phyloP scores from a whole-genome alignment of 2,113 vertebrate genomes.

The Gracilinanus agilis region DNA sequence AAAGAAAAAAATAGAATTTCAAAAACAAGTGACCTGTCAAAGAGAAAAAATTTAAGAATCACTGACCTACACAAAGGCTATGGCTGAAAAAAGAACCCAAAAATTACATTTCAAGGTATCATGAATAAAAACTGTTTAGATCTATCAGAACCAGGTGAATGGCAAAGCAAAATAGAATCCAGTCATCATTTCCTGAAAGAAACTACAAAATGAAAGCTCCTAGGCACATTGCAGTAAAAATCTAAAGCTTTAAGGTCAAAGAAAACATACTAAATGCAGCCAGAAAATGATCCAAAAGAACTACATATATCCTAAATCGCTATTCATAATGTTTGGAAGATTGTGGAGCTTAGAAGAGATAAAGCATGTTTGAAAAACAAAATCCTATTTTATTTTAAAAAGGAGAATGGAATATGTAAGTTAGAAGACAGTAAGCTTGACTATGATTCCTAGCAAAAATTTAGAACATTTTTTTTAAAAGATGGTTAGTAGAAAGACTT shows the following conservation, averaged over 20 bases:
- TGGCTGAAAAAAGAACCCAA: not conserved
- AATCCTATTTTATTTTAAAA: not conserved
- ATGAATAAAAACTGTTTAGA: not conserved
- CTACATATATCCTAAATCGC: not conserved
- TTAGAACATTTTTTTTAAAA: not conserved
- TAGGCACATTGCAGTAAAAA: not conserved
- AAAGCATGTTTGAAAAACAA: not conserved
- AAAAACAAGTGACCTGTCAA: not conserved
- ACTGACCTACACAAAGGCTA: not conserved
- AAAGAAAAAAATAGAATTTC: not conserved
- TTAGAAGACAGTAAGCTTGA: not conserved
- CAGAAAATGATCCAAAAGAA: not conserved
- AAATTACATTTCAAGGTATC: not conserved
- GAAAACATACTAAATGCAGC: not conserved
- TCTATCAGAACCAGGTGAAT: not conserved
- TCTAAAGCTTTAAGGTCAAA: not conserved
- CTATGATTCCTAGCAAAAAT: not conserved
- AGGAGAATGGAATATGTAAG: not conserved
- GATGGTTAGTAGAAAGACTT: not conserved
- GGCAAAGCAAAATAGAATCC: not conserved
- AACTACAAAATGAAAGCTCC: not conserved
- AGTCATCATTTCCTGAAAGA: not conserved
- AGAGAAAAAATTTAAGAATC: not conserved
- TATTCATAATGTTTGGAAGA: not conserved
- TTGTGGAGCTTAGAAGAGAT: not conserved